Conservation (phyloP, 2,888 invertebrate genomes). For the Desoria tigrina region DNA sequence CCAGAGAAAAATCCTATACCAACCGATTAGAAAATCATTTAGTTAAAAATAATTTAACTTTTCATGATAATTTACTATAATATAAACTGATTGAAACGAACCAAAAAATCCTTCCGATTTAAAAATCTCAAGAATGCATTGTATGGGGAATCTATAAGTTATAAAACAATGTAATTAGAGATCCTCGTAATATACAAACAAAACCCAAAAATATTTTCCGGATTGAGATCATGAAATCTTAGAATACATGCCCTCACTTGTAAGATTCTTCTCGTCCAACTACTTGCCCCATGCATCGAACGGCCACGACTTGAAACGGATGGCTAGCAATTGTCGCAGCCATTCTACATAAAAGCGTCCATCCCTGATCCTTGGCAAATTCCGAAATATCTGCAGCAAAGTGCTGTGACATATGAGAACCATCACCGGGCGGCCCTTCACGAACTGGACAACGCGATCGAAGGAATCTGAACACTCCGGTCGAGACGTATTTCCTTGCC, state of each 20-base stretch:
- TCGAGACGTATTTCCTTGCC: constrained; percentile 68
- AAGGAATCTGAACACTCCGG: constrained; percentile 63
- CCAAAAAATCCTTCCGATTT: constrained; percentile 11
- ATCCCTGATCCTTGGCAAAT: constrained; percentile 30
- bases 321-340: constrained; percentile 73
- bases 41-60: not conserved
- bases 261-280: constrained; percentile 8
- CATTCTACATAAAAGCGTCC: constrained; percentile 37
- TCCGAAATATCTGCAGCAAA: constrained; percentile 22
- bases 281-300: constrained; percentile 83
- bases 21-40: not conserved
- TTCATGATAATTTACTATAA: no score
- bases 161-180: no score
- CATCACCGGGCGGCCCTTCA: not conserved
- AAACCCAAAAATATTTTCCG: no score
- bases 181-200: not conserved
- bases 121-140: not conserved
- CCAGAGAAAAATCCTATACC: constrained; percentile 83
- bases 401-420: not conserved
- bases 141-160: not conserved
- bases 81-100: no score
- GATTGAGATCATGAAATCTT: no score
- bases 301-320: constrained; percentile 88
- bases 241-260: constrained; percentile 10
- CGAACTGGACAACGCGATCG: not conserved